Base-by-base conservation (phyloP, 1,140 invertebrate genomes). In the Drosophila repleta region DNA sequence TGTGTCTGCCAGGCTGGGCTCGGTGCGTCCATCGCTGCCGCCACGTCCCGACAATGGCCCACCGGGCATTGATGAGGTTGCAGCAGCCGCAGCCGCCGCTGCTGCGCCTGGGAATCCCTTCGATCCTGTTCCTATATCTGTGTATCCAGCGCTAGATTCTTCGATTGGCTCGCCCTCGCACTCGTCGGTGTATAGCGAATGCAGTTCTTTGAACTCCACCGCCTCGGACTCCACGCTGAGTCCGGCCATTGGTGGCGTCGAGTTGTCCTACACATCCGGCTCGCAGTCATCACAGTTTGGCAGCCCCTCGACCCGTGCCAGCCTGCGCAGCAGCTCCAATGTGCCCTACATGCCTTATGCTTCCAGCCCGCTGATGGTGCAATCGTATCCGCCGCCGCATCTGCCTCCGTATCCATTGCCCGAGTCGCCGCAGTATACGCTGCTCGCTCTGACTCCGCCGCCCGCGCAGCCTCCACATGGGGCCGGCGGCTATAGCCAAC, bases 101-200 rank as follows among this genome's bases (percentile, higher is more conserved):
- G 60, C 26, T 21, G 13, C 41, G 2, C 48, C 69, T 11, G 79
- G 70, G 4, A 90, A 91, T 79, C 89, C 82, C 0, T 88, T 90
- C 39, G 89, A 90, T 55, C 69, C 79, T 15, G 45, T 57, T 13
- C 46, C 66, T 1, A 10, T 77, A 21, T 48, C 84, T 24, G 79
- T 82, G 5, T 90, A 90, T 72, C 89, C 84, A 3, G 43, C 76
- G 20, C 51, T 91, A n/a, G 89, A 90, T 61, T 79, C 89, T 20
- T 91, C 85, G 24, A 91, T 91, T 55, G 89, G 90, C 18, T 90
- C 90, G 61, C 90, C 89, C n/a, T 87, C 90, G 53, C 90, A 90
- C 41, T 91, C 90, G 1, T 90, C 85, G 32, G 75, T 90, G 57
- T 87, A 81, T 24, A 90, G 87, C 21, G 90, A 91, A 72, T 90